Evolutionary conservation across 30 jellyfish, hydroid and myxozoan species (phyloP).

Genomic region (Hydractinia symbiolongicarpus): DNA sequence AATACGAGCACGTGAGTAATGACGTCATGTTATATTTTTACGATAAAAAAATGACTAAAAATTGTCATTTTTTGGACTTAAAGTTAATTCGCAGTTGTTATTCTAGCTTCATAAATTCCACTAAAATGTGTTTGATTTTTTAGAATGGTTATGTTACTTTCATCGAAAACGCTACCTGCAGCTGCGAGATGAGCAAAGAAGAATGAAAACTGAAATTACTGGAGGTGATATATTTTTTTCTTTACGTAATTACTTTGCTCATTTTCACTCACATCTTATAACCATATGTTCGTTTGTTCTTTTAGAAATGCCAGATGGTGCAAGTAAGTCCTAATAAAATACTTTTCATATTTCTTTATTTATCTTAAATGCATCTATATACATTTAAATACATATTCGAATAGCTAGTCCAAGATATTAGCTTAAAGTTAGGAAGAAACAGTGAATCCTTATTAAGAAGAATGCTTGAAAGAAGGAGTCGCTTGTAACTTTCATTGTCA

Average conservation of each 20-base stretch:
- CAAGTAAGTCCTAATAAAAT: neutral
- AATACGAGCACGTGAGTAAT: slow-evolving; percentile 20
- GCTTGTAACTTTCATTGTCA: too few relatives aligned
- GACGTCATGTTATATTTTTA: neutral
- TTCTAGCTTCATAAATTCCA: neutral
- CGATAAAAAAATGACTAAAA: too few relatives aligned
- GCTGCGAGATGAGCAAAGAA: neutral
- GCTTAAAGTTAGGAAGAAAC: too few relatives aligned
- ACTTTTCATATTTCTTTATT: too few relatives aligned
- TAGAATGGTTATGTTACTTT: slow-evolving; percentile 17
- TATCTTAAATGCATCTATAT: too few relatives aligned
- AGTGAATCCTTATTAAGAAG: too few relatives aligned
- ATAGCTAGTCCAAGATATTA: too few relatives aligned
- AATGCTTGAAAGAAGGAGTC: too few relatives aligned
- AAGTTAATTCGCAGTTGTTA: too few relatives aligned
- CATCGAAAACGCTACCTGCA: slow-evolving; percentile 12
- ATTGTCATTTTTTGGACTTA: too few relatives aligned
- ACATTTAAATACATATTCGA: too few relatives aligned
- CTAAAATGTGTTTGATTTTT: neutral
- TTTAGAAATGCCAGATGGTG: neutral
- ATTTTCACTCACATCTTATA: too few relatives aligned
- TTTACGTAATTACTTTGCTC: neutral
- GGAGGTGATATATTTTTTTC: neutral
- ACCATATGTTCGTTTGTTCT: neutral
- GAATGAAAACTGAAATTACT: neutral